A percentile compares a stretch with the other conserved stretches of the same genome.
Evolutionary conservation across 2,113 vertebrate genomes (phyloP).

Genomic region (Microcebus murinus): DNA sequence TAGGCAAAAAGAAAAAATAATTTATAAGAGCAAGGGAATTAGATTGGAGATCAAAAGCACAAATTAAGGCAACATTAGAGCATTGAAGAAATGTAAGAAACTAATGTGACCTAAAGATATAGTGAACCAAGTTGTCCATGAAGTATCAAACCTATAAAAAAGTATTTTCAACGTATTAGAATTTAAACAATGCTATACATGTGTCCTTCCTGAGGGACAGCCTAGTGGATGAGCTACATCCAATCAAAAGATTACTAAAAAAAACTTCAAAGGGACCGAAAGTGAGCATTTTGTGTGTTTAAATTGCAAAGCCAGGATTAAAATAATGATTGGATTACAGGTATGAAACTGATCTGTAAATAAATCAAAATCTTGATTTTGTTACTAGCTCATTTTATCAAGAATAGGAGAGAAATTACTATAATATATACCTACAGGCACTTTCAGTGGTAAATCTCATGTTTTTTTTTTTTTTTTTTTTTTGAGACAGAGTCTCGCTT

Average conservation of each 20-base stretch:
- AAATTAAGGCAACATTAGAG: background rate
- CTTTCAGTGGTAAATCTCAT: no score
- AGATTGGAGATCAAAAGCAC: background rate
- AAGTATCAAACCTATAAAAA: background rate
- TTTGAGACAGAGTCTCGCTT: no score
- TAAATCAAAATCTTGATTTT: background rate
- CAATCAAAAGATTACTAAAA: background rate
- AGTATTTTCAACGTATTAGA: background rate
- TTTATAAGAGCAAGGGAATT: background rate
- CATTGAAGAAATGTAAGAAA: background rate
- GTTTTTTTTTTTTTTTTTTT: no score
- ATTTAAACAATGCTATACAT: background rate
- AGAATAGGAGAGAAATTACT: background rate
- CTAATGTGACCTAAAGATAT: background rate
- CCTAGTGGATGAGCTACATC: background rate
- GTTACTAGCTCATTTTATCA: background rate
- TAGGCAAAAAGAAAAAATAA: background rate
- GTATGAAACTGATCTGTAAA: background rate
- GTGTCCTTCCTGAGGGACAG: background rate
- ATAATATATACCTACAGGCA: no score
- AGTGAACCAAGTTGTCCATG: background rate
- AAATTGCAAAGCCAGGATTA: no score
- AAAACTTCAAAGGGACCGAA: background rate
- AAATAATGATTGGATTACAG: background rate
- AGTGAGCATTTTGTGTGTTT: background rate